These are phyloP conservation scores for Eupithecia pulchellata DNA, from an alignment of 2,888 invertebrate genomes.

Conservation along the genomic window DNA sequence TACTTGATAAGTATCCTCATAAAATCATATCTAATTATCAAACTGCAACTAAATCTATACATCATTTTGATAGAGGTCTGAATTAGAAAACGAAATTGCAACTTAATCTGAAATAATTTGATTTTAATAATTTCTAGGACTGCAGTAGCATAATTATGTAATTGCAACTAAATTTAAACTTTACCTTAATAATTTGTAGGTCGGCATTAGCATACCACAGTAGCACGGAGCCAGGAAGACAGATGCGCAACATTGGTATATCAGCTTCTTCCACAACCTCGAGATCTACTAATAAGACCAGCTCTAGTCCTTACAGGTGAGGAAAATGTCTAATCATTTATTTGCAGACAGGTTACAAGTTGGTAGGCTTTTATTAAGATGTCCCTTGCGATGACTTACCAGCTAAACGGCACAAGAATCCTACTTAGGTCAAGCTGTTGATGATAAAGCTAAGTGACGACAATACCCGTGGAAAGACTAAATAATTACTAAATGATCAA, in stretches of 20 bases:
- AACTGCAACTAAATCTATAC: not conserved
- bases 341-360: not conserved
- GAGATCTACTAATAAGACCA: conserved; percentile 96
- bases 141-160: conserved; percentile 93
- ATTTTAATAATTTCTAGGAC: conserved; percentile 81
- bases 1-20: not conserved
- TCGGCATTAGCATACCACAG: conserved; percentile 93
- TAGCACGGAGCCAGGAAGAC: conserved; percentile 78
- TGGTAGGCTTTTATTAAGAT: too few relatives aligned
- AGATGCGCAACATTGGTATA: conserved; percentile 92
- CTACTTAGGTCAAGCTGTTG: too few relatives aligned
- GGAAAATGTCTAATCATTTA: not conserved
- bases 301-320: conserved; percentile 95
- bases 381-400: too few relatives aligned
- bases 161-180: not conserved
- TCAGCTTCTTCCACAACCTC: conserved; percentile 98
- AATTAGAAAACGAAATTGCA: conserved; percentile 89
- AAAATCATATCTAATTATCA: not conserved
- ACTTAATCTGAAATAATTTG: not conserved
- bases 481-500: too few relatives aligned
- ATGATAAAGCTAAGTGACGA: too few relatives aligned
- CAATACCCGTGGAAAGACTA: too few relatives aligned
- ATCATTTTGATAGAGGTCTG: conserved; percentile 85
- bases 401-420: too few relatives aligned
- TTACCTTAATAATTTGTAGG: conserved; percentile 66